Evolutionary conservation across 1,140 invertebrate species (phyloP), one percentile per base, ranked within the genome.

Genomic region (Drosophila nigrodunni): DNA sequence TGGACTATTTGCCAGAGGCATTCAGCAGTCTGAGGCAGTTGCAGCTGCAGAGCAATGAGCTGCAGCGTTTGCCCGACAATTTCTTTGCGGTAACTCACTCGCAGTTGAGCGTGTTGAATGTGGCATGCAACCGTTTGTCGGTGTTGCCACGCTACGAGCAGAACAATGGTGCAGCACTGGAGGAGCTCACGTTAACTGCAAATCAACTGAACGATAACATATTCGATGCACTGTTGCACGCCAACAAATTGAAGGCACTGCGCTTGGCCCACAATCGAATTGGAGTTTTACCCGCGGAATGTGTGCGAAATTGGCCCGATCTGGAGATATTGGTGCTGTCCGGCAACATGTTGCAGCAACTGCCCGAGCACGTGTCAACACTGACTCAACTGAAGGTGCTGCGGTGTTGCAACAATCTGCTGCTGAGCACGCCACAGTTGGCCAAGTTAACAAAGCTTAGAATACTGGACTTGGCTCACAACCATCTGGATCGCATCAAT

Each of bases 391-490:
- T 97, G 8, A 94, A 94, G 77, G 95, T 97, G 49, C 93, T 98
- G 37, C 94, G 96, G 80, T 95, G 97, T 11, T 97, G 97, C 92
- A 97, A 96, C 2, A 97, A 97, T 92, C 93, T 95, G 70, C 93
- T 98, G 50, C 93, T 95, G 50, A 94, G 94, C 47, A 95, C 96
- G 49, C 97, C 97, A 2, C 95, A 95, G 81, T 95, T 98, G 78
- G 95, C 95, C 11, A 95, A 95, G 92, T 94, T 96, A 77, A 93
- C 94, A 13, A 95, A 95, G 10, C 93, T 98, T 9, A 96, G 96
- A 94, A 96, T 97, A 41, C 92, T 97, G 39, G 97, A 97, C 93
- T 93, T 97, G 64, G 96, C 97, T 0, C 96, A 97, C 80, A 97
- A 97, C 92, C 96, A 97, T 91, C 91, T 97, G 46, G 96, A 97